Conservation (phyloP, 2,888 invertebrate species). For the Strigamia transsilvanica region DNA sequence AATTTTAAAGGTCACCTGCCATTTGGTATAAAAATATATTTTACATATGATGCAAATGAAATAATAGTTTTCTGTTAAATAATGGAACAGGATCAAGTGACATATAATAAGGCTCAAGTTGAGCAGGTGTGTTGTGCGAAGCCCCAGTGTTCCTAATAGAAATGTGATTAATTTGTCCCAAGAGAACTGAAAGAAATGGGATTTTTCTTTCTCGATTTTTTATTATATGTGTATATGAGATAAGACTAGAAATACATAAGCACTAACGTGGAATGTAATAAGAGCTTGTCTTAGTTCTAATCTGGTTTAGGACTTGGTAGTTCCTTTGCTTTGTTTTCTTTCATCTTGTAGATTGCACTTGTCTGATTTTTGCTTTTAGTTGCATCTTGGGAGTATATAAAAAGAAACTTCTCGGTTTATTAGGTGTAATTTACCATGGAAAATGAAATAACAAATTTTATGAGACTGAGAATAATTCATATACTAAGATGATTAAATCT, state of each 20-base stretch:
- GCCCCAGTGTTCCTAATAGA: neutral
- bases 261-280: neutral
- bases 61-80: neutral
- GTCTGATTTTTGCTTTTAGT: neutral
- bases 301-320: neutral
- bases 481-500: too few species aligned
- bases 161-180: slow-evolving; percentile 12
- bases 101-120: neutral
- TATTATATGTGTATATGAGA: neutral
- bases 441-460: neutral
- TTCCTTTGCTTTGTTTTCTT: neutral
- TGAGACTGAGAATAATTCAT: too few species aligned
- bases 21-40: neutral
- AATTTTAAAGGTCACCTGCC: too few species aligned
- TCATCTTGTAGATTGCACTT: neutral
- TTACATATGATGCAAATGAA: neutral
- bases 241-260: neutral
- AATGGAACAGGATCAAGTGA: neutral
- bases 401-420: neutral
- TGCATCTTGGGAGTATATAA: neutral
- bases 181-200: neutral
- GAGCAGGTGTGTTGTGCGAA: neutral
- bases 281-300: neutral
- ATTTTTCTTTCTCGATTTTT: neutral
- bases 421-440: neutral